Conservation (phyloP, 2,888 invertebrate genomes). For the Kryphioiulus occultus region DNA sequence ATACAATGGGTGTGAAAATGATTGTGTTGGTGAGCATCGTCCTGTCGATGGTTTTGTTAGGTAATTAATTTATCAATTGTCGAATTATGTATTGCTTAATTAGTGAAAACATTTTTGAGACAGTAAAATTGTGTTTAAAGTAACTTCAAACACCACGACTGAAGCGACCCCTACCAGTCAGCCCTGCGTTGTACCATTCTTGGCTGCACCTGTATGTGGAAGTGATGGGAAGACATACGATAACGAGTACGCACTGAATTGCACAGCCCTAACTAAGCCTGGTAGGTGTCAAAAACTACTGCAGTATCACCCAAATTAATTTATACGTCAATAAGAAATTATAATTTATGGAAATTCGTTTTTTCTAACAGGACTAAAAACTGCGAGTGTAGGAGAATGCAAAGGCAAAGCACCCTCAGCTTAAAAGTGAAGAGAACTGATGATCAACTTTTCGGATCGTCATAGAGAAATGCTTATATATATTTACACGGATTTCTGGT, state of each 20-base stretch:
- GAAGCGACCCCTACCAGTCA: not conserved
- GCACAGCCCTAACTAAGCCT: not conserved
- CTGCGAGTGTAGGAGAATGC: not conserved
- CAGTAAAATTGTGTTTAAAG: not conserved
- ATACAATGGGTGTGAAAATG: not conserved
- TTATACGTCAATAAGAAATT: no score
- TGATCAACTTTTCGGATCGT: no score
- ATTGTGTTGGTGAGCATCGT: not conserved
- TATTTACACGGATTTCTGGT: no score
- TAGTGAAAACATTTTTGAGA: not conserved
- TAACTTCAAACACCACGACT: not conserved
- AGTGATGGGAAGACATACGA: conserved; percentile 28
- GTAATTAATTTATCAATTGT: not conserved
- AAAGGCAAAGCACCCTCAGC: not conserved
- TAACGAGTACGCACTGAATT: not conserved
- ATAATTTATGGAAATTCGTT: not conserved
- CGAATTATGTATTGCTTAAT: not conserved
- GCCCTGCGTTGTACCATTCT: conserved; percentile 9
- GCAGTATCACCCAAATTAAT: not conserved
- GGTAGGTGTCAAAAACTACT: not conserved
- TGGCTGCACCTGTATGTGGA: conserved; percentile 4
- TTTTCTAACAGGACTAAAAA: not conserved
- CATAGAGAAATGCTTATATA: not conserved
- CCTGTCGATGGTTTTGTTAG: not conserved
- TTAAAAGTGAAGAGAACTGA: not conserved